Evolutionary conservation across 2,113 vertebrate genomes (phyloP).

Genomic region (Agapornis roseicollis): DNA sequence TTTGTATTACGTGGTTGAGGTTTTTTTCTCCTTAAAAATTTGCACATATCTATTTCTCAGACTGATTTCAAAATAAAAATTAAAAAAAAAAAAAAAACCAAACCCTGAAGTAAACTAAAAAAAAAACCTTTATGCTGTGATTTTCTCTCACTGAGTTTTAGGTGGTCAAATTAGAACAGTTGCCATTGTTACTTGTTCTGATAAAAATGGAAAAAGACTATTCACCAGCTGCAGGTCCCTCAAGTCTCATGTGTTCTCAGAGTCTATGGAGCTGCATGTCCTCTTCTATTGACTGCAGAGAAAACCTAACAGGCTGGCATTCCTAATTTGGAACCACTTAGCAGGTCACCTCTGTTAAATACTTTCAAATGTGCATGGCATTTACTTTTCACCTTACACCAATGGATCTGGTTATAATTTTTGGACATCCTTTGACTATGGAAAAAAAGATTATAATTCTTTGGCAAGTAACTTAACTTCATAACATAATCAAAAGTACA

Average conservation of each 20-base stretch:
- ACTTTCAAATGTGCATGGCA: background rate
- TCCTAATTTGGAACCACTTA: background rate
- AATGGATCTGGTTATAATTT: background rate
- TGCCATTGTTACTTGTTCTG: background rate
- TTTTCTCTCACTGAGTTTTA: background rate
- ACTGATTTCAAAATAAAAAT: background rate
- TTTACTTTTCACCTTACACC: background rate
- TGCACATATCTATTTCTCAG: background rate
- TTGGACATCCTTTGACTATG: background rate
- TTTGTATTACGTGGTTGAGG: background rate
- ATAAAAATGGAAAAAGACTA: background rate
- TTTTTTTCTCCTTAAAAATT: rapidly evolving
- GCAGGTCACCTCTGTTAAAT: background rate
- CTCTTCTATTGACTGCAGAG: background rate
- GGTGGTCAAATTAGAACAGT: background rate
- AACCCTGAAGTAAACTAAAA: too few relatives aligned
- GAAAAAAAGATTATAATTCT: background rate
- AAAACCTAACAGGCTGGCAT: background rate
- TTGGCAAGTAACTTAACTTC: background rate
- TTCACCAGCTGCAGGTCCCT: background rate
- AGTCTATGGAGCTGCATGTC: background rate
- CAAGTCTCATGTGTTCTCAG: background rate
- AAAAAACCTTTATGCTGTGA: rapidly evolving
- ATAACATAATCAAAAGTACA: background rate
- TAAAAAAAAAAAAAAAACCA: background rate